Conservation (phyloP, 2,888 invertebrate genomes). For the Rosalia funebris region DNA sequence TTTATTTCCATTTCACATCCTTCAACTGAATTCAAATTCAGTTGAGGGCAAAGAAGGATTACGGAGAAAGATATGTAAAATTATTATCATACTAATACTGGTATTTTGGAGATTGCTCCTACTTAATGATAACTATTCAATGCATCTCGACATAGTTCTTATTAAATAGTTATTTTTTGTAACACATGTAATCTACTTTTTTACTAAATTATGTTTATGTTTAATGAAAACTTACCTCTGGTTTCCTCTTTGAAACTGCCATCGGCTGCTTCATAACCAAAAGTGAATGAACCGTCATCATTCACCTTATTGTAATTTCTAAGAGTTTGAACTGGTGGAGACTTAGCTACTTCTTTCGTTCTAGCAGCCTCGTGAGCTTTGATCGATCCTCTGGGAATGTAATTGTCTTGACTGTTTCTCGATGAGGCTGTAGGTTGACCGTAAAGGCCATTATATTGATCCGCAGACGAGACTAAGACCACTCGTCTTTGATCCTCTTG, state of each 20-base stretch:
- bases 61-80: too few species aligned
- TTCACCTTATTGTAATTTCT: conserved; percentile 85
- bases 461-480: conserved; percentile 56
- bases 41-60: too few species aligned
- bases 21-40: too few species aligned
- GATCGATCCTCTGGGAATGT: conserved; percentile 54
- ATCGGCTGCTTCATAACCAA: conserved; percentile 86
- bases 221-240: conserved; percentile 74
- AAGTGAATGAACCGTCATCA: conserved; percentile 86
- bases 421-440: conserved; percentile 62
- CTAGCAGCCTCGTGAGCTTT: conserved; percentile 59
- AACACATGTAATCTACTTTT: too few species aligned
- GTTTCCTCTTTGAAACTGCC: conserved; percentile 90
- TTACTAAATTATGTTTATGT: too few species aligned
- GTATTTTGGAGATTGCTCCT: too few species aligned
- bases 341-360: conserved; percentile 70
- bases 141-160: too few species aligned
- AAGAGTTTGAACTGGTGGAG: conserved; percentile 83
- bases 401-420: conserved; percentile 55
- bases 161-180: too few species aligned
- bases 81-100: too few species aligned
- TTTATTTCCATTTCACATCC: too few species aligned
- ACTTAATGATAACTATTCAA: too few species aligned
- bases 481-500: conserved; percentile 58
- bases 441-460: conserved; percentile 63